These are phyloP conservation scores for Tribolium freemani DNA, from an alignment of 2,888 invertebrate genomes.

Conservation along the genomic window DNA sequence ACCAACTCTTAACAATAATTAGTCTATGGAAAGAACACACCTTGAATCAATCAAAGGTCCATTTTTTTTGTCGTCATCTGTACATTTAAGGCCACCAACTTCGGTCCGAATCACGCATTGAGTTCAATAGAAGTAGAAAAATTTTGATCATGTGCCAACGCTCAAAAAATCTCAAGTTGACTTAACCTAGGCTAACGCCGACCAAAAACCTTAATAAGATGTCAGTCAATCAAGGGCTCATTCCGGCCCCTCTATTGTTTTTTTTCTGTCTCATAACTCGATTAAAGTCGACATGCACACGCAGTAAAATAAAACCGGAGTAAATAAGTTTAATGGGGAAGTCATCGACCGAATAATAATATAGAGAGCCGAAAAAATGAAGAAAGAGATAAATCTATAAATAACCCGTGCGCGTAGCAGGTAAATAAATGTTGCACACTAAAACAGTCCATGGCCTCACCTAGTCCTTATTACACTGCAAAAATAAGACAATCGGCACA, in stretches of 20 bases:
- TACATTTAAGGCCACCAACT: too few species aligned
- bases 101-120: too few species aligned
- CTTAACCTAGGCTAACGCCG: slow-evolving; percentile 19
- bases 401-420: slow-evolving; percentile 11
- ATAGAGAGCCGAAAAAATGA: slow-evolving; percentile 12
- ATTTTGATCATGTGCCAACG: neutral
- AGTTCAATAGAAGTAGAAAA: too few species aligned
- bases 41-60: neutral
- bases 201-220: neutral
- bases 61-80: too few species aligned
- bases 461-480: slow-evolving; percentile 14
- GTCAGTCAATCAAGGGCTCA: neutral
- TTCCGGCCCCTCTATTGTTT: neutral
- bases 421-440: neutral
- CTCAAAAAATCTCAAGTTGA: slow-evolving; percentile 1
- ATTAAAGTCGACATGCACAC: slow-evolving; percentile 17
- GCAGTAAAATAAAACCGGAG: slow-evolving; percentile 17
- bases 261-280: neutral
- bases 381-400: slow-evolving; percentile 35
- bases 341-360: slow-evolving; percentile 46
- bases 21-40: too few species aligned
- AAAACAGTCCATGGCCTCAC: slow-evolving; percentile 14
- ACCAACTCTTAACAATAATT: neutral
- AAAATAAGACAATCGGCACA: slow-evolving; percentile 18
- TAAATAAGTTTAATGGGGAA: slow-evolving; percentile 31